Evolutionary conservation across 2,888 invertebrate genomes (phyloP).

Genomic region (Drosophila mayaguana): DNA sequence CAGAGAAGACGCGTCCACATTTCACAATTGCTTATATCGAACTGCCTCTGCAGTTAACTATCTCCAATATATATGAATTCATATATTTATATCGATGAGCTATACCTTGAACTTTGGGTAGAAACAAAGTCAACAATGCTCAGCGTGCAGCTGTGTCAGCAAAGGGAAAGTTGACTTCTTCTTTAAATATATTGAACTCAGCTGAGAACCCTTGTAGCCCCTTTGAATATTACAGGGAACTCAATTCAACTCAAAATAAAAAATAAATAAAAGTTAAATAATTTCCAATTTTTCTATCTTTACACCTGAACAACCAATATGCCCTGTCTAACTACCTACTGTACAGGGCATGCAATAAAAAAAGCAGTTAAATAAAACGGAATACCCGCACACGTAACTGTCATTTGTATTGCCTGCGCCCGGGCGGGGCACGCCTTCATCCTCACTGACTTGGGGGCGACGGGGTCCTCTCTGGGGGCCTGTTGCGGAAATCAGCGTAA

Average conservation of each 20-base stretch:
- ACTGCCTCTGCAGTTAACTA: conserved; percentile 14
- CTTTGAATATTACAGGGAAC: neutral
- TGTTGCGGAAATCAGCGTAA: conserved; percentile 58
- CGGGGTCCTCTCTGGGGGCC: conserved; percentile 58
- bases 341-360: conserved; percentile 9
- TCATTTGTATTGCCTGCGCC: conserved; percentile 54
- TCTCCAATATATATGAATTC: conserved; percentile 1
- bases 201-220: neutral
- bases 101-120: conserved; percentile 29
- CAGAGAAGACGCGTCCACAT: conserved; percentile 32
- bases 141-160: conserved; percentile 25
- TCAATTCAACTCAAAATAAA: too few species aligned
- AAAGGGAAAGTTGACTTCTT: neutral
- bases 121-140: conserved; percentile 12
- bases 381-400: conserved; percentile 62
- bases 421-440: conserved; percentile 11
- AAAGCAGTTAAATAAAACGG: conserved; percentile 13
- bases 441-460: neutral
- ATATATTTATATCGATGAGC: conserved; percentile 5
- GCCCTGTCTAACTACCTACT: neutral
- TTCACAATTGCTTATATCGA: conserved; percentile 9
- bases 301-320: neutral
- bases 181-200: neutral
- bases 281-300: neutral
- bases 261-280: too few species aligned